A percentile compares a stretch with the other conserved stretches of the same genome.
Conservation (phyloP, 2,797 vertebrate genomes). For the Propithecus deckenii region DNA sequence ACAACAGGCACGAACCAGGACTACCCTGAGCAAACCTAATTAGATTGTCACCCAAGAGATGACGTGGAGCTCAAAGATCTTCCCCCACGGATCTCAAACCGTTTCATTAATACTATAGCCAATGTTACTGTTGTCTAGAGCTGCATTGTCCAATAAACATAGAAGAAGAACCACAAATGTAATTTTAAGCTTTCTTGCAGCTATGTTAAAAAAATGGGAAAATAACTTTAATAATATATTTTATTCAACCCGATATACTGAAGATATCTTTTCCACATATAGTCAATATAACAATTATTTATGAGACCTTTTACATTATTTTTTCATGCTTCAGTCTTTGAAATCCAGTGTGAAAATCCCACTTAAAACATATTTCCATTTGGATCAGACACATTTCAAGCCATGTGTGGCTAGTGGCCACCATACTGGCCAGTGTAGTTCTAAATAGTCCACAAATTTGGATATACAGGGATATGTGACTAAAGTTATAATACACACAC, state of each 20-base stretch:
- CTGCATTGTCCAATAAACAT: not conserved
- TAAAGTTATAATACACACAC: not conserved
- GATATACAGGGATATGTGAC: not conserved
- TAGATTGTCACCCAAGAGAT: not conserved
- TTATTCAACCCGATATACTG: not conserved
- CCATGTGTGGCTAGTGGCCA: not conserved
- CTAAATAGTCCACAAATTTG: not conserved
- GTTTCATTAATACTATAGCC: not conserved
- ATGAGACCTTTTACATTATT: not conserved
- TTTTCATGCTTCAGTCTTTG: not conserved
- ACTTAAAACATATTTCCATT: not conserved
- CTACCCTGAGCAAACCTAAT: not conserved
- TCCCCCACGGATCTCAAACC: not conserved
- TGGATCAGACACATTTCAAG: not conserved
- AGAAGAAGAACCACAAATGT: not conserved
- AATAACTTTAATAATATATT: conserved; percentile 8
- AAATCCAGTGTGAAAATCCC: not conserved
- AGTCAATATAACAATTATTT: not conserved
- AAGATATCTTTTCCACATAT: not conserved
- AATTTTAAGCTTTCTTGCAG: not conserved
- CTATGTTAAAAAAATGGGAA: not conserved
- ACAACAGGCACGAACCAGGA: not conserved
- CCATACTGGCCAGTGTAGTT: not conserved
- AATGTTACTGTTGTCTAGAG: not conserved
- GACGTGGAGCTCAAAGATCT: not conserved